A percentile compares a stretch with the other conserved stretches of the same genome.
Evolutionary conservation across 2,113 vertebrate species (phyloP).

Genomic region (Sapajus apella): DNA sequence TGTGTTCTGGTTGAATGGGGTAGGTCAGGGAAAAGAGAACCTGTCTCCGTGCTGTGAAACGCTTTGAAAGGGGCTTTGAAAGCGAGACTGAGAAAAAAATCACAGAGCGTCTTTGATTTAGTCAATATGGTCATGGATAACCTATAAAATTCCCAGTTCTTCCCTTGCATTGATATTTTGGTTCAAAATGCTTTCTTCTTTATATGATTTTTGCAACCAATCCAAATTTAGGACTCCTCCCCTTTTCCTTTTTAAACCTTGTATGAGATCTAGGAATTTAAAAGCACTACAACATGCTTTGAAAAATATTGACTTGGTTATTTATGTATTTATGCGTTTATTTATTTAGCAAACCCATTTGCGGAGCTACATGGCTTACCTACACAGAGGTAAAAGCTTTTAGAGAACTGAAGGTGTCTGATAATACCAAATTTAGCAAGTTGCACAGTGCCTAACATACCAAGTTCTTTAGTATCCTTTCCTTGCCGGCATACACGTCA

Average conservation of each 20-base stretch:
- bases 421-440: background rate
- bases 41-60: background rate
- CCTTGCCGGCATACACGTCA: background rate
- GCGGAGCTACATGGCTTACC: background rate
- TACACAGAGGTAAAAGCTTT: background rate
- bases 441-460: background rate
- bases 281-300: background rate
- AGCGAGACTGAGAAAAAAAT: background rate
- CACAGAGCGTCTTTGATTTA: background rate
- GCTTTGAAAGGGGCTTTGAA: background rate
- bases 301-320: background rate
- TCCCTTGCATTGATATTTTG: background rate
- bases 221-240: background rate
- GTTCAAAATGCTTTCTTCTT: slow-evolving; percentile 4
- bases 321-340: background rate
- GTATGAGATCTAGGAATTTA: background rate
- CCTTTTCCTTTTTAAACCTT: background rate
- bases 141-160: background rate
- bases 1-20: background rate
- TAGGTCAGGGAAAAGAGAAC: background rate
- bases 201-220: background rate
- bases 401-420: background rate
- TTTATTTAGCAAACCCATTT: background rate
- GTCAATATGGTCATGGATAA: background rate
- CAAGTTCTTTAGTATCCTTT: background rate